phyloP scores from a whole-genome alignment of 2,888 invertebrate species.

The Dynastes hyllus region DNA sequence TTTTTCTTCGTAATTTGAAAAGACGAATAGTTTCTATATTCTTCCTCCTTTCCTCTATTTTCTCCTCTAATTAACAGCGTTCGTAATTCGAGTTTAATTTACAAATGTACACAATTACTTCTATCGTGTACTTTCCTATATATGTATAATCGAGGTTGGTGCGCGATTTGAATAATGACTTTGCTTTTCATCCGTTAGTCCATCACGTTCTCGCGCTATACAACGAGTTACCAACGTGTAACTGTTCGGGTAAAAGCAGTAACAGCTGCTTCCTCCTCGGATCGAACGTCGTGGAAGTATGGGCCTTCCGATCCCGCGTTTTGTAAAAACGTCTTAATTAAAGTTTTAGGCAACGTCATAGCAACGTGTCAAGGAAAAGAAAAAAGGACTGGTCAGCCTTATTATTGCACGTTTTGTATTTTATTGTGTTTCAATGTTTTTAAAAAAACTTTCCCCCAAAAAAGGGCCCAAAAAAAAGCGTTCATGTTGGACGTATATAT shows the following conservation, averaged over 20 bases:
- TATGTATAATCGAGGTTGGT: slow-evolving; percentile 12
- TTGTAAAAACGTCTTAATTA: slow-evolving; percentile 30
- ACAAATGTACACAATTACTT: slow-evolving; percentile 33
- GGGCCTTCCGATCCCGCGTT: neutral
- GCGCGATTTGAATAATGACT: slow-evolving; percentile 34
- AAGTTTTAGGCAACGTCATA: slow-evolving; percentile 28
- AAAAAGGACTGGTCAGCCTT: neutral
- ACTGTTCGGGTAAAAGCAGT: slow-evolving; percentile 6
- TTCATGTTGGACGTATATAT: no score
- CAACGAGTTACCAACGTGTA: neutral
- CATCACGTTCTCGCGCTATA: neutral
- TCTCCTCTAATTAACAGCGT: slow-evolving; percentile 12
- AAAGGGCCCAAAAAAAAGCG: no score
- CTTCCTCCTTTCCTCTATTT: neutral
- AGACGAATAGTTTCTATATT: neutral
- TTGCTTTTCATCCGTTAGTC: slow-evolving; percentile 19
- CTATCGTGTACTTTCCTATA: neutral
- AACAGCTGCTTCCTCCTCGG: slow-evolving; percentile 19
- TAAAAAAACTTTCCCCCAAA: no score
- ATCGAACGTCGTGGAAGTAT: neutral
- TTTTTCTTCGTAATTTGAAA: neutral
- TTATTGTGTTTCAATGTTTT: slow-evolving; percentile 12
- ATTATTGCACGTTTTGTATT: neutral
- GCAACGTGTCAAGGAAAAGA: neutral
- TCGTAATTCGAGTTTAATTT: slow-evolving; percentile 27